These are phyloP conservation scores for Plagodis dolabraria DNA, from an alignment of 2,888 invertebrate genomes.

Conservation along the genomic window DNA sequence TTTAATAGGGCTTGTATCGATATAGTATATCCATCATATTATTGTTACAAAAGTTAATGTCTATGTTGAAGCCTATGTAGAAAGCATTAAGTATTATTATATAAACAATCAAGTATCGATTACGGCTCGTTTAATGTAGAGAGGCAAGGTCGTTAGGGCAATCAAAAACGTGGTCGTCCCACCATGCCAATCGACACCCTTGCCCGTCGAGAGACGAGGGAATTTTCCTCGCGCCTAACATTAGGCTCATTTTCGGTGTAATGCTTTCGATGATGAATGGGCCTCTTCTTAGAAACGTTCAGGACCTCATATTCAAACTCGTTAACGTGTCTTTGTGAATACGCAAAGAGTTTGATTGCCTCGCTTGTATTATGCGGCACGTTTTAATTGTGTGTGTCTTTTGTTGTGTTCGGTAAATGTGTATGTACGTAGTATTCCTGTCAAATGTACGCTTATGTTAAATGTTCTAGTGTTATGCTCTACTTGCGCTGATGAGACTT, in stretches of 20 bases:
- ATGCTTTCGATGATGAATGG: constrained; percentile 48
- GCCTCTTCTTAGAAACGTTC: constrained; percentile 35
- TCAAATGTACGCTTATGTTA: neutral
- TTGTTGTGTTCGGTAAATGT: constrained; percentile 13
- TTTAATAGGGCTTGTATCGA: neutral
- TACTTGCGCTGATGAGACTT: neutral
- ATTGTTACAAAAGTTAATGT: constrained; percentile 1
- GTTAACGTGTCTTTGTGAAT: constrained; percentile 31
- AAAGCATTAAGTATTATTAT: constrained; percentile 18
- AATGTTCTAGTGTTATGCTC: neutral
- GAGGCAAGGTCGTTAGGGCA: constrained; percentile 53
- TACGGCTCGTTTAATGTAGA: constrained; percentile 50
- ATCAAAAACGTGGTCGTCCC: constrained; percentile 40
- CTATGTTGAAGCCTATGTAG: neutral
- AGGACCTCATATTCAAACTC: constrained; percentile 29
- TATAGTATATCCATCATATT: neutral
- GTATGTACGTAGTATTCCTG: constrained; percentile 5
- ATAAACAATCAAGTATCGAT: constrained; percentile 56
- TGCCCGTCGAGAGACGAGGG: constrained; percentile 31
- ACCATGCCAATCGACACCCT: constrained; percentile 42
- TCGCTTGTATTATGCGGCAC: constrained; percentile 30
- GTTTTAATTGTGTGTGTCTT: constrained; percentile 29
- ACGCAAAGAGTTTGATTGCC: constrained; percentile 31
- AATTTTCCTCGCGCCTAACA: constrained; percentile 34
- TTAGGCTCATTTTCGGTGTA: constrained; percentile 42